Conservation (phyloP, 2,888 invertebrate species). For the Palloptera scutellata region DNA sequence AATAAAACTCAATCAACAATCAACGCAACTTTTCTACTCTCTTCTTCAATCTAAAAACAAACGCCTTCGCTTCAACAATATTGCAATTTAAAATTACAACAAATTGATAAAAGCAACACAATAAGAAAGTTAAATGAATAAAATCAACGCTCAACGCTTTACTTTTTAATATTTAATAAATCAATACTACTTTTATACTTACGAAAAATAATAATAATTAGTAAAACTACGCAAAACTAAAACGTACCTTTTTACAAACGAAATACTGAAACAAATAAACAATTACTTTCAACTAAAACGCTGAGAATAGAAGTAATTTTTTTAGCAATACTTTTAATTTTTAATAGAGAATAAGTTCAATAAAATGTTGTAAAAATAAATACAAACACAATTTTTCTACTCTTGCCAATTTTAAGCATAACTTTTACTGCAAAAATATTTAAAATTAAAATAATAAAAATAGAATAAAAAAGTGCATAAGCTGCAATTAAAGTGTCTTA, state of each 20-base stretch:
- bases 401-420: conserved; percentile 20
- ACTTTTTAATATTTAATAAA: neutral
- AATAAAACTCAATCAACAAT: no score
- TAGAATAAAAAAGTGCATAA: conserved; percentile 43
- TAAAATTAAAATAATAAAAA: conserved; percentile 23
- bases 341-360: conserved; percentile 3
- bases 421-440: conserved; percentile 19
- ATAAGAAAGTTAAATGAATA: neutral
- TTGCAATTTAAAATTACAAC: neutral
- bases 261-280: conserved; percentile 18
- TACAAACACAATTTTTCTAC: conserved; percentile 15
- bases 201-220: conserved; percentile 5
- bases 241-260: conserved; percentile 49
- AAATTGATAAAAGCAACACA: conserved; percentile 12
- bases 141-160: conserved; percentile 10
- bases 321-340: neutral
- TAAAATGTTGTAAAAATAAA: conserved; percentile 2
- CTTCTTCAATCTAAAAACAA: no score
- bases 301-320: conserved; percentile 2
- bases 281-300: conserved; percentile 34
- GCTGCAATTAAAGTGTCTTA: conserved; percentile 56
- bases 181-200: conserved; percentile 16
- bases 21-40: no score
- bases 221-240: conserved; percentile 38
- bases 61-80: no score